Evolutionary conservation across 2,888 invertebrate species (phyloP).

Genomic region (Lithodes maja): DNA sequence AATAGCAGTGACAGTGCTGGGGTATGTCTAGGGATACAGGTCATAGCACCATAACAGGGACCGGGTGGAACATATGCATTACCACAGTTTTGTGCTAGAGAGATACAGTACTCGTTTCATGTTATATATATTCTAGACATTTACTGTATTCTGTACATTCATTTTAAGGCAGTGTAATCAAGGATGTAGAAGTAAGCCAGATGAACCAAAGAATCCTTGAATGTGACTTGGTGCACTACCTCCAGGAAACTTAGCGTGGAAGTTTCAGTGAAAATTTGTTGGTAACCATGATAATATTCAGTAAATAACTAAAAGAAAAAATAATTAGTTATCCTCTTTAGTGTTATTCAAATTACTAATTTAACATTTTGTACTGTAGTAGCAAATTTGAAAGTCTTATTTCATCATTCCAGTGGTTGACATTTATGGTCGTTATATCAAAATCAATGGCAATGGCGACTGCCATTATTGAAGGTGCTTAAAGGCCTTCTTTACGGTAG

Average conservation of each 20-base stretch:
- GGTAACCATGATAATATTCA: not conserved
- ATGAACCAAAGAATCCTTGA: not conserved
- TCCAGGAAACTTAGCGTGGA: not conserved
- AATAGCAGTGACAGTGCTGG: no score
- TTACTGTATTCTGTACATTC: no score
- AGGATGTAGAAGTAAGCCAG: not conserved
- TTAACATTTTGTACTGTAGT: no score
- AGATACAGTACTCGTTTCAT: not conserved
- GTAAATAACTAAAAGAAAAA: not conserved
- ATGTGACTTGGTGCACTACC: not conserved
- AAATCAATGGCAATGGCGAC: not conserved
- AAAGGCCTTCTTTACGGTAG: not conserved
- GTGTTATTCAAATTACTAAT: not conserved
- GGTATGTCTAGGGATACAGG: no score
- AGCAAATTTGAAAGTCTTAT: not conserved
- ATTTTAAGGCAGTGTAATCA: not conserved
- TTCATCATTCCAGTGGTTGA: not conserved
- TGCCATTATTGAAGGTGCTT: not conserved
- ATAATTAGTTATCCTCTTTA: not conserved
- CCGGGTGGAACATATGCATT: not conserved
- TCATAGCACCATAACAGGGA: not conserved
- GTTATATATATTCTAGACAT: not conserved
- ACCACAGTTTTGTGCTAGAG: not conserved
- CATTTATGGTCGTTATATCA: not conserved
- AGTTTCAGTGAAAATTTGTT: not conserved